Base-by-base conservation (phyloP, 2,888 invertebrate genomes). In the Eilema griseolum region DNA sequence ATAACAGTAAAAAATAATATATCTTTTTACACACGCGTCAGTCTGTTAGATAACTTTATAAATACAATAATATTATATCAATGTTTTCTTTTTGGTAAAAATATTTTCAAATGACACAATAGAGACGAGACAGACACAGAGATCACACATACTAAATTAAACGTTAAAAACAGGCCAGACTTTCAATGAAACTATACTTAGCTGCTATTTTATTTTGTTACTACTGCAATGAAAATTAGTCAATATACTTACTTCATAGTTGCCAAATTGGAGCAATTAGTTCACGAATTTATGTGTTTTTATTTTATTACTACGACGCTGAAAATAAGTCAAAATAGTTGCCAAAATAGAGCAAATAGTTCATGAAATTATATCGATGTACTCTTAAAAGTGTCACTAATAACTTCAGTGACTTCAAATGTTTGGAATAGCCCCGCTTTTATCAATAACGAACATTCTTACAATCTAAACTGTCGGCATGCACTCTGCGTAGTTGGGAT, bases 11-110 rank as follows among this genome's bases (percentile, higher is more conserved):
- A 79, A 73, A 76, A 77, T 79, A 72, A 41, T 77, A 66, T 75
- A 75, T 74, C 74, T 37, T 37, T 75, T 71, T 77, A 33, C 66
- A 61, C 71, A 75, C 71, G 74, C 74, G 74, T 83, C 83, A 83
- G 84, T 81, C 83, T 76, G 73, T 77, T 78, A 74, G 72, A 72
- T 71, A 76, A 67, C 23, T 73, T 70, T 82, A 73, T 74, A 75
- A 77, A 78, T 75, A 81, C 65, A 81, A 79, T 76, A 73, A 65
- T 31, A 64, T 79, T 31, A 64, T 79, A 52, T 52, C n/a, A 52
- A n/a, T 52, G 52, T 67, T 72, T 67, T 71, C 61, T 61, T 79
- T 82, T 81, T 82, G 81, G 78, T 83, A 78, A 73, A 75, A 46
- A 66, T 65, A 61, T 64, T 60, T 71, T 74, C 62, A 64, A 78